Conservation (phyloP, 2,888 invertebrate species). For the Troides aeacus region DNA sequence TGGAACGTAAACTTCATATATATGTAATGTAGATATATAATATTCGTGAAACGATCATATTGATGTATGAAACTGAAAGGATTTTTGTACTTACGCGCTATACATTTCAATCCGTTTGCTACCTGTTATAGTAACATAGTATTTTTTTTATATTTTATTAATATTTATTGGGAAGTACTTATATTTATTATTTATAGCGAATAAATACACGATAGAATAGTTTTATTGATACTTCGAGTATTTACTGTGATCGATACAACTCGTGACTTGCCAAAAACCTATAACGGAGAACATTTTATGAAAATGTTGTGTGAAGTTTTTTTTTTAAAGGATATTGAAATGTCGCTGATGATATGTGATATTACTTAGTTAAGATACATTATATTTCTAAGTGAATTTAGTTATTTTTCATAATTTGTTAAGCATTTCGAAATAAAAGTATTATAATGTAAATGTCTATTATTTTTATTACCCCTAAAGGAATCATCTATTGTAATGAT, state of each 20-base stretch:
- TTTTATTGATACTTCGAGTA: neutral
- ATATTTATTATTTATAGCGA: conserved; percentile 33
- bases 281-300: conserved; percentile 34
- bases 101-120: conserved; percentile 37
- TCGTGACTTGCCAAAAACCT: conserved; percentile 46
- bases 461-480: too few species aligned
- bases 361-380: conserved; percentile 57
- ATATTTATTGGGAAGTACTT: conserved; percentile 59
- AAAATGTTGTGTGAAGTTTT: conserved; percentile 29
- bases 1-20: conserved; percentile 37
- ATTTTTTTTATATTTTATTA: conserved; percentile 28
- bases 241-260: conserved; percentile 27
- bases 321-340: conserved; percentile 27
- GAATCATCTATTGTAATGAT: too few species aligned
- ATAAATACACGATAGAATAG: conserved; percentile 2
- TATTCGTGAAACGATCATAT: conserved; percentile 20
- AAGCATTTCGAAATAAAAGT: conserved; percentile 27
- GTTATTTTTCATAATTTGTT: conserved; percentile 20
- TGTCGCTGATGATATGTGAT: conserved; percentile 76
- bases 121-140: conserved; percentile 15
- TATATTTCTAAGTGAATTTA: conserved; percentile 15
- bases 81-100: conserved; percentile 60
- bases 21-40: neutral
- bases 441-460: too few species aligned
- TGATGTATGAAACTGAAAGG: neutral